Evolutionary conservation across 2,888 invertebrate species (phyloP).

Genomic region (Schizaphis graminum): DNA sequence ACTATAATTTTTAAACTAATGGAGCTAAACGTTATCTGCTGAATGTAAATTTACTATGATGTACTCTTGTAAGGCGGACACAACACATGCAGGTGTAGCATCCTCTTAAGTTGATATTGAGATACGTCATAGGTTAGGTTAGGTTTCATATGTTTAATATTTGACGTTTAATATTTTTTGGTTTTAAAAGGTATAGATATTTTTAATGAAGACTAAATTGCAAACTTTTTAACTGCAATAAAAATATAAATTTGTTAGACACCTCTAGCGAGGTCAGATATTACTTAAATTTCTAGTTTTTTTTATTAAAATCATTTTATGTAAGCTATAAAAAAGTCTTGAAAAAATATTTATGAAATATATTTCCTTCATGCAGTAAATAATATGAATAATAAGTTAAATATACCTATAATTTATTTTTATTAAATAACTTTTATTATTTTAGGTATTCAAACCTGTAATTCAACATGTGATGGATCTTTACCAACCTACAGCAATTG

Average conservation of each 20-base stretch:
- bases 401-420: not conserved
- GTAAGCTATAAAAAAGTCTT: not conserved
- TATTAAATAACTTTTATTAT: constrained; percentile 69
- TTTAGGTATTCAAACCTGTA: constrained; percentile 91
- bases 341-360: not conserved
- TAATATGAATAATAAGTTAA: not conserved
- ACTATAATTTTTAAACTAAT: too few relatives aligned
- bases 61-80: too few relatives aligned
- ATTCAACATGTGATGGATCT: constrained; percentile 95
- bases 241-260: not conserved
- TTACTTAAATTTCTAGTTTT: not conserved
- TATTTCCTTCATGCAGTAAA: not conserved
- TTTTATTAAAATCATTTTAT: not conserved
- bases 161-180: too few relatives aligned
- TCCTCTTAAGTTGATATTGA: too few relatives aligned
- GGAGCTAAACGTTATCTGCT: too few relatives aligned
- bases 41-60: too few relatives aligned
- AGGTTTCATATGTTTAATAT: not conserved
- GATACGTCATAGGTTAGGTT: too few relatives aligned
- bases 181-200: not conserved
- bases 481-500: constrained; percentile 96
- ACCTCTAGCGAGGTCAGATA: not conserved
- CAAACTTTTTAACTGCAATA: not conserved
- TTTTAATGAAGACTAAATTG: not conserved
- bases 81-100: too few relatives aligned